phyloP scores from a whole-genome alignment of 2,888 invertebrate genomes.

The Cephus spinipes region DNA sequence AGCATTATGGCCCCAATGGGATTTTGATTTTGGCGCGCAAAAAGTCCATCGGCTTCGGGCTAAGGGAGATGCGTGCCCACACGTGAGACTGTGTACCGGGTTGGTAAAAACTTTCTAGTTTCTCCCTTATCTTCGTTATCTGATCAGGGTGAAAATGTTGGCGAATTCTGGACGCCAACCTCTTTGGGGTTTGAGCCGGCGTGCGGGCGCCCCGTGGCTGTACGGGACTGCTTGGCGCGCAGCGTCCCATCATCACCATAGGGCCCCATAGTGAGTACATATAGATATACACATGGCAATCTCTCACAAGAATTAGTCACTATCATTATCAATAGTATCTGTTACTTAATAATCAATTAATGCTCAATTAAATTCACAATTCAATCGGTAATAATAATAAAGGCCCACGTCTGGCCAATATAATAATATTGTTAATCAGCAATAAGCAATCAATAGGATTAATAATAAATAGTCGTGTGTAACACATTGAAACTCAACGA shows the following conservation, averaged over 20 bases:
- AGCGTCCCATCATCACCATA: constrained; percentile 45
- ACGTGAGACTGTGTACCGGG: too few relatives aligned
- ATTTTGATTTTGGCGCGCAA: too few relatives aligned
- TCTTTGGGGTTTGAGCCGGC: constrained; percentile 55
- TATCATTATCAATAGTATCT: constrained; percentile 64
- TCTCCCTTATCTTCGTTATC: too few relatives aligned
- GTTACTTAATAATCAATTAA: constrained; percentile 62
- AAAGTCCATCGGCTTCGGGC: too few relatives aligned
- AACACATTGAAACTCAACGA: constrained; percentile 63
- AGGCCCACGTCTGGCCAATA: constrained; percentile 16
- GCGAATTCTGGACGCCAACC: constrained; percentile 43
- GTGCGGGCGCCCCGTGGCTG: constrained; percentile 57
- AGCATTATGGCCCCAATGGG: too few relatives aligned
- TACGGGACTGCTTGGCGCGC: constrained; percentile 33
- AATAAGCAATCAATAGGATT: constrained; percentile 43
- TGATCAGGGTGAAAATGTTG: constrained; percentile 1
- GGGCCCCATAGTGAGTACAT: constrained; percentile 63
- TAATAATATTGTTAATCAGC: constrained; percentile 31
- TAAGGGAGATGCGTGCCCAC: too few relatives aligned
- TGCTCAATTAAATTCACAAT: constrained; percentile 48
- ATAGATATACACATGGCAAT: constrained; percentile 66
- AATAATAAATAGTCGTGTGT: constrained; percentile 53
- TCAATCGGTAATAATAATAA: constrained; percentile 32
- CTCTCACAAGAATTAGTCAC: constrained; percentile 66
- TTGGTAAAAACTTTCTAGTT: too few relatives aligned